Percentiles rank a stretch among this genome's conserved stretches.
These are phyloP conservation scores for Dissostichus mawsoni DNA, from an alignment of 2,113 vertebrate species.

Conservation along the genomic window DNA sequence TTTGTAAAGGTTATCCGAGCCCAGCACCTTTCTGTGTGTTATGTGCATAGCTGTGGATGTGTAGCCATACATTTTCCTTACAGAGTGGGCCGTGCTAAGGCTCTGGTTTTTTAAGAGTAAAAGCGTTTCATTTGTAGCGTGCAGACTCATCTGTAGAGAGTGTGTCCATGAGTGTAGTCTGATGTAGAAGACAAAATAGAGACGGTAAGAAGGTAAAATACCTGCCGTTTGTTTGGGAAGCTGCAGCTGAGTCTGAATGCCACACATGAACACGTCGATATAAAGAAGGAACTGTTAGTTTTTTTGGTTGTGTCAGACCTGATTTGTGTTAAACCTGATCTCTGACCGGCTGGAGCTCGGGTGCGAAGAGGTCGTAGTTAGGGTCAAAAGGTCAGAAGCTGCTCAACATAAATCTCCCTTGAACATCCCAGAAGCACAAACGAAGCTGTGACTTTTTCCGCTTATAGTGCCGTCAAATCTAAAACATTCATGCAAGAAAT, in stretches of 20 bases:
- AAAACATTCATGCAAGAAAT: constrained; percentile 69
- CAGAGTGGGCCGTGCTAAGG: constrained; percentile 52
- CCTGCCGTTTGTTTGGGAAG: constrained; percentile 40
- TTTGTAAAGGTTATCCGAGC: constrained; percentile 56
- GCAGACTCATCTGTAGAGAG: constrained; percentile 36
- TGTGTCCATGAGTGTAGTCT: neutral
- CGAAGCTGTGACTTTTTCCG: constrained; percentile 19
- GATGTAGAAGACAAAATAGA: constrained; percentile 14
- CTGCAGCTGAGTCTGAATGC: constrained; percentile 26
- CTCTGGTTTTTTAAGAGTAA: constrained; percentile 51
- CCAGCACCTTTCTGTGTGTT: constrained; percentile 49
- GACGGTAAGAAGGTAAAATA: constrained; percentile 8
- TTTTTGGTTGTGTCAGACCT: constrained; percentile 70
- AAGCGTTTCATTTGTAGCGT: constrained; percentile 14
- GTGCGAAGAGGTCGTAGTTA: constrained; percentile 24
- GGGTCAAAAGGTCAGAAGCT: constrained; percentile 27
- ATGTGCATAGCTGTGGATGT: constrained; percentile 71
- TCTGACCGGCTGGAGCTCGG: constrained; percentile 58
- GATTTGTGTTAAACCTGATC: constrained; percentile 70
- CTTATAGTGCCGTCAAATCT: constrained; percentile 29
- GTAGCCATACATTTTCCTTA: constrained; percentile 59
- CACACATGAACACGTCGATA: constrained; percentile 26
- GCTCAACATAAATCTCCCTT: constrained; percentile 33
- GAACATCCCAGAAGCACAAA: constrained; percentile 35
- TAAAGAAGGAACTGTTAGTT: constrained; percentile 21